These are phyloP conservation scores for Panthera tigris DNA, from an alignment of 2,113 vertebrate species.

Conservation along the genomic window DNA sequence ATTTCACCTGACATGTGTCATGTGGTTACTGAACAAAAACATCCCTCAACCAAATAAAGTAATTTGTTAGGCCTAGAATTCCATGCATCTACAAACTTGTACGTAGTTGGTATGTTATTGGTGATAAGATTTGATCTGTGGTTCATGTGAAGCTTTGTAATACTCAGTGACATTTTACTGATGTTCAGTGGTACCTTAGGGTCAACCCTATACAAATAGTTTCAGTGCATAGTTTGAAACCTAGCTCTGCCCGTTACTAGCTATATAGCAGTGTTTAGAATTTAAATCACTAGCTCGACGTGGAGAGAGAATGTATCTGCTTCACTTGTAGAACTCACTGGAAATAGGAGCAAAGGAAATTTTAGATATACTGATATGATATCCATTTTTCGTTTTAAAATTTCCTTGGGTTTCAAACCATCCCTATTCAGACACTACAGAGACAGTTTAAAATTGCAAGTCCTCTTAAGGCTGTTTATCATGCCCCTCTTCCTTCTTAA, in stretches of 20 bases:
- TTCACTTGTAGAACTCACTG: not conserved
- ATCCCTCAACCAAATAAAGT: not conserved
- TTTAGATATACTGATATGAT: not conserved
- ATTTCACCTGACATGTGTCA: not conserved
- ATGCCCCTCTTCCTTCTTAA: not conserved
- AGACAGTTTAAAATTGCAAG: not conserved
- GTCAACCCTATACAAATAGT: not conserved
- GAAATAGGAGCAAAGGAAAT: not conserved
- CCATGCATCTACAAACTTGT: not conserved
- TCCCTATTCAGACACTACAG: not conserved
- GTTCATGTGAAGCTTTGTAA: not conserved
- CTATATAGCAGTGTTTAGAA: not conserved
- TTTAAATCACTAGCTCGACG: not conserved
- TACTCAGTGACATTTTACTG: not conserved
- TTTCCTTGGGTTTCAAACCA: not conserved
- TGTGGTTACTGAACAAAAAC: not conserved
- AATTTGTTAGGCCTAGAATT: not conserved
- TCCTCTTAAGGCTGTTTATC: not conserved
- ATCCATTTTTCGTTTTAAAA: not conserved
- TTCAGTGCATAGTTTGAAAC: not conserved
- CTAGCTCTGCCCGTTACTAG: not conserved
- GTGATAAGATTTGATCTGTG: not conserved
- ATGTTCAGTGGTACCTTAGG: not conserved
- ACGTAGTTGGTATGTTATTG: not conserved
- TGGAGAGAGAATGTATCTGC: not conserved